Conservation (phyloP, 1,140 invertebrate genomes). For the Neotoxoptera formosana region DNA sequence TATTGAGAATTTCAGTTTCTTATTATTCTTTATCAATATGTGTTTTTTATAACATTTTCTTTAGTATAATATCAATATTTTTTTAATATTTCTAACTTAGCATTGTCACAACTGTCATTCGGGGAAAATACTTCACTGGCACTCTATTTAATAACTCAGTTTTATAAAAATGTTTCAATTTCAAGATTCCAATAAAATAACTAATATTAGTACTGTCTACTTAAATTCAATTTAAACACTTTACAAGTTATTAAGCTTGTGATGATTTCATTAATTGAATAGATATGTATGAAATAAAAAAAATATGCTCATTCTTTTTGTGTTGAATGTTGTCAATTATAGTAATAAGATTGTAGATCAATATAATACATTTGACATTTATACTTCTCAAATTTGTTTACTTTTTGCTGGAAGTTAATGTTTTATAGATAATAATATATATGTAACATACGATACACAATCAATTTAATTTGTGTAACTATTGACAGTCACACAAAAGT, state of each 20-base stretch:
- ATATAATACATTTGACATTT: not conserved
- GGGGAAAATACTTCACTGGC: not conserved
- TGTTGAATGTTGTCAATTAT: not conserved
- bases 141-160: not conserved
- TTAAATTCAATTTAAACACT: not conserved
- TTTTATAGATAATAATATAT: not conserved
- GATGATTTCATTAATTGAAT: not conserved
- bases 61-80: not conserved
- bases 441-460: not conserved
- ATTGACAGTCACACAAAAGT: not conserved
- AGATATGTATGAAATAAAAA: not conserved
- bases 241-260: not conserved
- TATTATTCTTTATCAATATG: not conserved
- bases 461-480: not conserved
- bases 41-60: not conserved
- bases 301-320: not conserved
- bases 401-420: not conserved
- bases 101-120: not conserved
- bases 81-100: not conserved
- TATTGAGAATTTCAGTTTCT: not conserved
- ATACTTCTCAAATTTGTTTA: not conserved
- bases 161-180: not conserved
- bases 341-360: slow-evolving; percentile 6
- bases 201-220: not conserved
- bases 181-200: not conserved